These are phyloP conservation scores for Pagrus major DNA, from an alignment of 2,113 vertebrate genomes.

Conservation along the genomic window DNA sequence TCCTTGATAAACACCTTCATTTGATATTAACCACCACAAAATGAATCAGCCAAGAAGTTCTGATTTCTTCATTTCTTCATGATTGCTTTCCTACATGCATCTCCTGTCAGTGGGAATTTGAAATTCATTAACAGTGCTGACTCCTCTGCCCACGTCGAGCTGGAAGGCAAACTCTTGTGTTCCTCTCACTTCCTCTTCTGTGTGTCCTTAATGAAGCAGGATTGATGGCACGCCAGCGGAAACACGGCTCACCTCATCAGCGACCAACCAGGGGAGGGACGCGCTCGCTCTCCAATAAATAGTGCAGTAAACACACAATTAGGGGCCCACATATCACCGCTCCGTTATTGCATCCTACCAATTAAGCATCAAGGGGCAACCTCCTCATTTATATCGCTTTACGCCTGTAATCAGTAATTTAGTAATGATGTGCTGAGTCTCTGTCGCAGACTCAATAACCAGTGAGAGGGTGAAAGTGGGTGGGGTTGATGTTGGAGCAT, in stretches of 20 bases:
- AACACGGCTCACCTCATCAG: slow-evolving; percentile 77
- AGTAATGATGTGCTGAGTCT: slow-evolving; percentile 67
- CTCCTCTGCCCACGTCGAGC: slow-evolving; percentile 58
- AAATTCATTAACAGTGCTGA: slow-evolving; percentile 66
- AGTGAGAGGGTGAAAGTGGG: slow-evolving; percentile 45
- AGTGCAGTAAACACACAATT: slow-evolving; percentile 82
- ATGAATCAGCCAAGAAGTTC: slow-evolving; percentile 37
- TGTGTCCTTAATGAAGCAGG: slow-evolving; percentile 76
- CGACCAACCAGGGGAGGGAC: slow-evolving; percentile 66
- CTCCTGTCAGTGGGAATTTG: slow-evolving; percentile 54
- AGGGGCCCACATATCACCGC: slow-evolving; percentile 74
- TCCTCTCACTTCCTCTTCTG: slow-evolving; percentile 54
- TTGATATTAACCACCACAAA: slow-evolving; percentile 23
- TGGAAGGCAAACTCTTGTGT: slow-evolving; percentile 61
- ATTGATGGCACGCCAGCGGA: slow-evolving; percentile 74
- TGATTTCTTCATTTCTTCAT: slow-evolving; percentile 15
- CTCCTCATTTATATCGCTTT: slow-evolving; percentile 76
- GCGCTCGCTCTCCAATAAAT: slow-evolving; percentile 77
- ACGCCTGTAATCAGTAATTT: slow-evolving; percentile 75
- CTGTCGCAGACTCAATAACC: slow-evolving; percentile 64
- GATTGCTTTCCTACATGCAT: slow-evolving; percentile 40
- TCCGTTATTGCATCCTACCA: slow-evolving; percentile 78
- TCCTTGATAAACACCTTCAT: neutral
- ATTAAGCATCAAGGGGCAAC: slow-evolving; percentile 75
- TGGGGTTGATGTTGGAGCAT: slow-evolving; percentile 28